Base-by-base conservation (phyloP, 2,888 invertebrate genomes). In the Nymphalis polychloros region DNA sequence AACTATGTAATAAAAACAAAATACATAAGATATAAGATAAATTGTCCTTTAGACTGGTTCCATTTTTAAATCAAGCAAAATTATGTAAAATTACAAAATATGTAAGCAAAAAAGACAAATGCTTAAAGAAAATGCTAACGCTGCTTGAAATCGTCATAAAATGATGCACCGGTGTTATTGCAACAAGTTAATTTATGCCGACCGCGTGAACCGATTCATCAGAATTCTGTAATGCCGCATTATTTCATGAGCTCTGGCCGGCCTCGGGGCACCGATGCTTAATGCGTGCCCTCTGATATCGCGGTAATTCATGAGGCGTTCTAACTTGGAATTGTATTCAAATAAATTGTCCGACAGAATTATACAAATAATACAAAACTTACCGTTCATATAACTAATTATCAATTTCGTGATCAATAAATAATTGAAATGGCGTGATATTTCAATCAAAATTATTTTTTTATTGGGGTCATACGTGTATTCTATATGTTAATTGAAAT, bases 171-270 rank as follows among this genome's bases (percentile, higher is more conserved):
- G 79, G 75, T 78, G 77, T 73, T 81, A 79, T 81, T 79, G 81
- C 83, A 83, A 85, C 84, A 80, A 85, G 83, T 83, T 86, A 85
- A 87, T 86, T 86, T 86, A 87, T 86, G 83, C 83, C 71, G 75
- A 74, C 74, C 78, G 76, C 82, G 78, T 78, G 81, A 79, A 84
- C 80, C 81, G 82, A 82, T 83, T 78, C 79, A 80, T 82, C 79
- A 78, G 76, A 75, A 71, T 64, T 62, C 68, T 72, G 74, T 75
- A 77, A 75, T 72, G 73, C 76, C 48, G 73, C 73, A 71, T 73
- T 75, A 71, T 73, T 75, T 73, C 73, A 68, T 70, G 55, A 55
- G 64, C 50, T 23, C 61, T 48, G 35, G 64, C 69, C 72, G 64
- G 73, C 70, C 73, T 71, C 65, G 65, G 64, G 75, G 75, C 75